These are phyloP conservation scores for Spisula solida DNA, from an alignment of 2,888 invertebrate species.

Conservation along the genomic window DNA sequence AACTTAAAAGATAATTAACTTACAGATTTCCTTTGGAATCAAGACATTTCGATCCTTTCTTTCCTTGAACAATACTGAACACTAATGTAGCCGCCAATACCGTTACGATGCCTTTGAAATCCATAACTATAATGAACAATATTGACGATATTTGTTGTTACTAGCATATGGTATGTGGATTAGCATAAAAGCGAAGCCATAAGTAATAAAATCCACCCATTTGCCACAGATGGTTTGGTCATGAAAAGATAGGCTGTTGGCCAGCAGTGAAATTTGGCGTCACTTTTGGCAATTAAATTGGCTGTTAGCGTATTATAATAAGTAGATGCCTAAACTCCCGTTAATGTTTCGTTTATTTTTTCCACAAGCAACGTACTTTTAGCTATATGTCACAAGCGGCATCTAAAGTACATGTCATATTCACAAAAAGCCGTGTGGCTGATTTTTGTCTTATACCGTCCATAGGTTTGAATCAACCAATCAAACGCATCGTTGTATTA, in stretches of 20 bases:
- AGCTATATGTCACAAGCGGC: too few relatives aligned
- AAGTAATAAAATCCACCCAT: background rate
- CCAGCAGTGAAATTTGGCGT: background rate
- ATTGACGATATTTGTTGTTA: background rate
- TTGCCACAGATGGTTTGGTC: background rate
- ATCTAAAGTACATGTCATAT: too few relatives aligned
- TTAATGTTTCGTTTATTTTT: too few relatives aligned
- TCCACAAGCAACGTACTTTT: too few relatives aligned
- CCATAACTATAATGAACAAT: background rate
- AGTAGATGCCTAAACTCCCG: background rate
- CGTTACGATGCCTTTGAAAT: background rate
- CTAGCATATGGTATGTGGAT: background rate
- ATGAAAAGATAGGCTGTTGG: background rate
- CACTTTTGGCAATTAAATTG: background rate
- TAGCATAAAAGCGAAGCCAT: background rate
- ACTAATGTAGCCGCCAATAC: background rate
- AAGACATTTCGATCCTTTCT: background rate
- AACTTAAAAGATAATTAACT: background rate
- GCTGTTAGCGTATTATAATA: background rate
- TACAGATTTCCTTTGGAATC: background rate
- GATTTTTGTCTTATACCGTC: too few relatives aligned
- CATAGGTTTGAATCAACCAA: too few relatives aligned
- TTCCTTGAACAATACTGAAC: background rate
- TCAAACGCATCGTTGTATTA: too few relatives aligned
- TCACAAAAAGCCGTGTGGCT: too few relatives aligned